Evolutionary conservation across 1,140 invertebrate genomes (phyloP).

Genomic region (Rhopalosiphum maidis): DNA sequence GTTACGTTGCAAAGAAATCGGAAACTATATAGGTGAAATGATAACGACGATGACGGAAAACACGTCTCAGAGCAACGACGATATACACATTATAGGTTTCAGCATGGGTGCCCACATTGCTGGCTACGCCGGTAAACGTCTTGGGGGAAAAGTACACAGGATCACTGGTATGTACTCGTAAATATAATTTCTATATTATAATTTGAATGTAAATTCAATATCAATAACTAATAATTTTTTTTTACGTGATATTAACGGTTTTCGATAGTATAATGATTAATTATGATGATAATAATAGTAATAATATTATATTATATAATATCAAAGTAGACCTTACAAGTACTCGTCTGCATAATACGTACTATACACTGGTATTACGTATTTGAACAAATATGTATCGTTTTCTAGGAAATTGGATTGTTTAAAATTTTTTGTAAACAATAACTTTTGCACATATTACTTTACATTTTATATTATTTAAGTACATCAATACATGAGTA

Average conservation of each 20-base stretch:
- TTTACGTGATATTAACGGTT: not conserved
- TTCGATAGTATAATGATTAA: not conserved
- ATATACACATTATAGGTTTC: conserved; percentile 87
- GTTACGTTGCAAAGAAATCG: conserved; percentile 71
- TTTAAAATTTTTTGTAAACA: too few species aligned
- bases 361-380: too few species aligned
- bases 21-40: conserved; percentile 69
- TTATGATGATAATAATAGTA: too few species aligned
- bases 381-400: too few species aligned
- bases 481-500: not conserved
- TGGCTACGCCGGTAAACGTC: conserved; percentile 78
- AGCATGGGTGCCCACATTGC: conserved; percentile 90
- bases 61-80: conserved; percentile 66
- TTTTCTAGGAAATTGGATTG: too few species aligned
- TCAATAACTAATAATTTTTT: not conserved
- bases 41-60: conserved; percentile 69
- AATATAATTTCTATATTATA: not conserved
- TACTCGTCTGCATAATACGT: too few species aligned
- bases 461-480: too few species aligned
- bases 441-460: too few species aligned
- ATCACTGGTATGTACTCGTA: conserved; percentile 28
- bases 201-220: not conserved
- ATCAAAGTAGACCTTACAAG: too few species aligned
- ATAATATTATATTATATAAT: too few species aligned
- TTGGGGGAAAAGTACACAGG: conserved; percentile 57